Base-by-base conservation (phyloP, 1,140 invertebrate genomes). In the Eufriesea mexicana region DNA sequence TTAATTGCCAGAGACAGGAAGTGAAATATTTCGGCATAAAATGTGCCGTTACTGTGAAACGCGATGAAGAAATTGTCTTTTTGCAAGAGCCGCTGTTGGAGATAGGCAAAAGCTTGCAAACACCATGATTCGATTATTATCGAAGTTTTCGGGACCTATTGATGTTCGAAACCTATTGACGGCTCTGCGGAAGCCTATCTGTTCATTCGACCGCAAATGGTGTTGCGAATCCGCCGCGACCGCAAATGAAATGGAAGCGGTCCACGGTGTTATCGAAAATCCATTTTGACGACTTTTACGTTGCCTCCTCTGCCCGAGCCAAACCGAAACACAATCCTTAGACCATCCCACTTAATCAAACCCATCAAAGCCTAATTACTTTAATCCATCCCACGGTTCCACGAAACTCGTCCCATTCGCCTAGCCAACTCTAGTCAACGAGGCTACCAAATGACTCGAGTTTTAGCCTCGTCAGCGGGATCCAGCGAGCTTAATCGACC, bases 201-300 rank as follows among this genome's bases (percentile, higher is more conserved):
- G 7, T 25, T 68, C 66, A 47, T 68, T 68, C 66, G 42, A 68
- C 66, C 66, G 45, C 42, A 68, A 68, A 68, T 68, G 66, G 45
- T 68, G 66, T 68, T 68, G 66, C n/a, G 66, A 49, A 47, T 45
- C 12, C 20, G 12, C 45, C 14, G 2, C n/a, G 45, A 68, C 66
- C 66, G n/a, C 66, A 68, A 68, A 68, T 68, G 66, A 68, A 68
- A 68, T 68, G 45, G 45, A 49, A 68, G 42, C 45, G 66, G 45
- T 47, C 10, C 45, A 49, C n/a, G 12, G 14, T 68, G 66, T 49
- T 68, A 47, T 68, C 45, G 45, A 68, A 68, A 47, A 49, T 68
- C 66, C 45, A 47, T 68, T 49, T 42, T 47, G 14, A 23, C 12
- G 20, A 47, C 23, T 68, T 49, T 49, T 68, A 25, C 45, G 10